A percentile compares a stretch with the other conserved stretches of the same genome.
phyloP scores from a whole-genome alignment of 2,888 invertebrate species.

The Busseola fusca region DNA sequence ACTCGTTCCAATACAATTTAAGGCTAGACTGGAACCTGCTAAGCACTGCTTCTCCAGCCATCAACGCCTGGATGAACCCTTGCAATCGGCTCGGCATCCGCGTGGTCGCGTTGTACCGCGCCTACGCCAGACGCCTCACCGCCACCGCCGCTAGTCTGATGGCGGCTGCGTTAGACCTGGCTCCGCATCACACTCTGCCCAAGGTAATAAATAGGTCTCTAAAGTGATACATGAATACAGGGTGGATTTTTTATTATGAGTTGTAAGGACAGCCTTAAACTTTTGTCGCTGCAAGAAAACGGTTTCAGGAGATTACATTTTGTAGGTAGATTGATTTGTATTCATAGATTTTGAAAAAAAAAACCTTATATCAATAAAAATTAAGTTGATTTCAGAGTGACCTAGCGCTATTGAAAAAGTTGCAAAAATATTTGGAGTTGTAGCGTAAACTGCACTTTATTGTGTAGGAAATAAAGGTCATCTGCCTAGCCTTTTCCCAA shows the following conservation, averaged over 20 bases:
- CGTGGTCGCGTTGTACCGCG: constrained; percentile 94
- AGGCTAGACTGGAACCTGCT: constrained; percentile 98
- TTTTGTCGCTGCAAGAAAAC: no score
- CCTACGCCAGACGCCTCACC: constrained; percentile 93
- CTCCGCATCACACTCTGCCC: constrained; percentile 93
- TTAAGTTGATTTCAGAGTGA: no score
- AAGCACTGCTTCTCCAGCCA: constrained; percentile 98
- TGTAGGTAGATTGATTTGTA: no score
- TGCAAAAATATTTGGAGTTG: no score
- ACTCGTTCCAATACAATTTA: constrained; percentile 28
- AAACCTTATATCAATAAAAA: no score
- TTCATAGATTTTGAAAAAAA: no score
- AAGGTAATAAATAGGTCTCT: constrained; percentile 85
- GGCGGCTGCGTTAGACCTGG: constrained; percentile 97
- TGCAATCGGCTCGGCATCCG: constrained; percentile 96
- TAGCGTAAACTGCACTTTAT: no score
- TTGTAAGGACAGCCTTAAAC: no score
- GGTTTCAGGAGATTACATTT: no score
- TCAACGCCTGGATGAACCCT: constrained; percentile 99
- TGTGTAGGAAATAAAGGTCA: no score
- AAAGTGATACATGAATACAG: not conserved
- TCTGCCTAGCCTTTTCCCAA: no score
- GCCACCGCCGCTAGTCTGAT: constrained; percentile 97
- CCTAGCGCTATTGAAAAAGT: no score
- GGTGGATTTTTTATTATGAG: not conserved